phyloP scores from a whole-genome alignment of 2,113 vertebrate species.

The Pimephales promelas region DNA sequence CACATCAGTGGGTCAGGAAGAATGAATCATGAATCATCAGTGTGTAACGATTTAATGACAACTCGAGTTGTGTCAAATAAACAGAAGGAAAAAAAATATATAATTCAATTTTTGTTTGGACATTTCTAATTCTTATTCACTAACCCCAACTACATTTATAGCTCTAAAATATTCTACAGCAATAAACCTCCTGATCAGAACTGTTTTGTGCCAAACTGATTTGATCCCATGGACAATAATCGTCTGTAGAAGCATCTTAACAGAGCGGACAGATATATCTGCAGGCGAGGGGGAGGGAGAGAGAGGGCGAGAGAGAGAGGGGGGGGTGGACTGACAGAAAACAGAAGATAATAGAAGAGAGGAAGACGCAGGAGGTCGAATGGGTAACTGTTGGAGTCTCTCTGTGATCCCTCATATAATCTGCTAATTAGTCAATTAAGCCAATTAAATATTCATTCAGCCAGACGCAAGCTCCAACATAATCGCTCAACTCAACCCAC shows the following conservation, averaged over 20 bases:
- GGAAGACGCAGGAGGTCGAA: slow-evolving; percentile 43
- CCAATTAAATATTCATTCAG: slow-evolving; percentile 69
- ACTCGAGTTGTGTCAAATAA: background rate
- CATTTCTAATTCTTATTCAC: background rate
- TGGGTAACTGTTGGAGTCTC: slow-evolving; percentile 53
- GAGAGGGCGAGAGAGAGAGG: slow-evolving; percentile 13
- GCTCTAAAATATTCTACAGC: background rate
- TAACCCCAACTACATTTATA: background rate
- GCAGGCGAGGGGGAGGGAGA: slow-evolving; percentile 53
- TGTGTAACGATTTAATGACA: background rate
- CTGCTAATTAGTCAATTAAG: slow-evolving; percentile 65
- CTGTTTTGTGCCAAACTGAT: slow-evolving; percentile 65
- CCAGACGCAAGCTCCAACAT: slow-evolving; percentile 60
- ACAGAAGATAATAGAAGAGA: slow-evolving; percentile 32
- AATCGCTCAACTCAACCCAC: background rate
- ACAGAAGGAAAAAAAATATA: background rate
- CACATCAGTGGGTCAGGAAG: background rate
- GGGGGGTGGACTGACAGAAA: background rate
- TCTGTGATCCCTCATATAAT: slow-evolving; percentile 62
- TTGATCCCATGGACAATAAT: slow-evolving; percentile 68
- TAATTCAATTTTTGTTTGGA: background rate
- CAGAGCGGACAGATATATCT: slow-evolving; percentile 73
- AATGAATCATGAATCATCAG: background rate
- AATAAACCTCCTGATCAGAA: slow-evolving; percentile 25
- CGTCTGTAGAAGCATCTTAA: slow-evolving; percentile 74